Evolutionary conservation across 1,140 invertebrate species (phyloP), one percentile per base, ranked within the genome.

Genomic region (Lepidotrigona ventralis): DNA sequence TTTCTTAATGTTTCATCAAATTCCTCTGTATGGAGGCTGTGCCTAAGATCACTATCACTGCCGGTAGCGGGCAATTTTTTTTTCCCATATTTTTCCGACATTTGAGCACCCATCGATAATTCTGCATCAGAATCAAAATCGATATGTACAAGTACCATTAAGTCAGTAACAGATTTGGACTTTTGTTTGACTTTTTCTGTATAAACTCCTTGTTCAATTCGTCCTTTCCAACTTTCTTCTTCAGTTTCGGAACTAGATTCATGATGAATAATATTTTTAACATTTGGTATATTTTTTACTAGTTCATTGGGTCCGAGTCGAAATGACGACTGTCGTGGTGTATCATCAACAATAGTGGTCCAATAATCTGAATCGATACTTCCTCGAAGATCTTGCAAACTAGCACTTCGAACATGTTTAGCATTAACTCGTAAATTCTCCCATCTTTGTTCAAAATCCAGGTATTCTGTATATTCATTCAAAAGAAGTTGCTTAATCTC

Each of bases 101-200:
- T 87, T 79, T 92, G 93, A 1, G 91, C 89, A 58, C 92, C 92
- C 23, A 95, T 85, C 4, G 95, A 95, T 33, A 94, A 92, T 81
- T 96, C 95, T 6, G 95, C 95, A 86, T 96, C 95, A 4, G 95
- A 95, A 86, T 96, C 96, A 17, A 95, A 95, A 87, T 97, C 96
- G 26, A 97, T 96, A 86, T 96, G 96, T 6, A 96, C 96, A 19
- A 97, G 91, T n/a, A 96, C 94, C 96, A 97, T 96, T 33, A 97
- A 92, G 94, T 97, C 96, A 29, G 96, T 96, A 4, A 97, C 96
- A 75, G 96, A 97, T 92, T 95, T 96, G 0, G 96, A 97, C 91
- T 97, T 97, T 77, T 96, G 95, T 82, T 96, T 95, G 0, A 97
- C 96, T 91, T 96, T 96, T 90, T 96, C 96, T 0, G 96, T 95